Evolutionary conservation across 2,797 vertebrate genomes (phyloP).

Genomic region (Merluccius polli): DNA sequence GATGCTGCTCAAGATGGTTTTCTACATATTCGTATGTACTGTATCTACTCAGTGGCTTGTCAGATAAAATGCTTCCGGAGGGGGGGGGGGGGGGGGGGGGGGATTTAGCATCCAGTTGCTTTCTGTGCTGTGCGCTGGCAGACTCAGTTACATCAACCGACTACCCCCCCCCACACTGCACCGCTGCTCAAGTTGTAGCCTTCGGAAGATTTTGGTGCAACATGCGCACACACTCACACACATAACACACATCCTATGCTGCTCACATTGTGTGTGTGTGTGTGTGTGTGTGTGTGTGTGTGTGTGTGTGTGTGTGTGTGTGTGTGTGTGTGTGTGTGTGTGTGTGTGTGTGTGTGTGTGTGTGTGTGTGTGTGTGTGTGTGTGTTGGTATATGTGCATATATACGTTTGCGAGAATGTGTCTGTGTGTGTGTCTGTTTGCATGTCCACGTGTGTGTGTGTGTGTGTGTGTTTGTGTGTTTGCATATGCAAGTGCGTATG

Average conservation of each 20-base stretch:
- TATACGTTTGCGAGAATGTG: background rate
- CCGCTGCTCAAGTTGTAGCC: conserved; percentile 30
- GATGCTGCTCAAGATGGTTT: background rate
- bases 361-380: conserved; percentile 19
- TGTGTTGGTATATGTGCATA: conserved; percentile 18
- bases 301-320: no score
- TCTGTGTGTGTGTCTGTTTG: no score
- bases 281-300: background rate
- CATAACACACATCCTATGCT: background rate
- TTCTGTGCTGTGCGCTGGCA: conserved; percentile 29
- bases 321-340: no score
- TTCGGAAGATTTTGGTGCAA: conserved; percentile 43
- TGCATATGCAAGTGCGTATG: background rate
- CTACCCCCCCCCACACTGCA: background rate
- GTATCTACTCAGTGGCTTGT: background rate
- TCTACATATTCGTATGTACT: background rate
- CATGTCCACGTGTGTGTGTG: no score
- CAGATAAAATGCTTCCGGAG: background rate
- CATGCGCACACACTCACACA: background rate
- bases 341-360: conserved; percentile 22
- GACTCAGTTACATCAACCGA: conserved; percentile 24
- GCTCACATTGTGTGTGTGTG: background rate
- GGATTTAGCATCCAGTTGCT: background rate
- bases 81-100: background rate
- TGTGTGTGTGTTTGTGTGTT: background rate